Base-by-base conservation (phyloP, 2,113 vertebrate species). In the Panthera leo region DNA sequence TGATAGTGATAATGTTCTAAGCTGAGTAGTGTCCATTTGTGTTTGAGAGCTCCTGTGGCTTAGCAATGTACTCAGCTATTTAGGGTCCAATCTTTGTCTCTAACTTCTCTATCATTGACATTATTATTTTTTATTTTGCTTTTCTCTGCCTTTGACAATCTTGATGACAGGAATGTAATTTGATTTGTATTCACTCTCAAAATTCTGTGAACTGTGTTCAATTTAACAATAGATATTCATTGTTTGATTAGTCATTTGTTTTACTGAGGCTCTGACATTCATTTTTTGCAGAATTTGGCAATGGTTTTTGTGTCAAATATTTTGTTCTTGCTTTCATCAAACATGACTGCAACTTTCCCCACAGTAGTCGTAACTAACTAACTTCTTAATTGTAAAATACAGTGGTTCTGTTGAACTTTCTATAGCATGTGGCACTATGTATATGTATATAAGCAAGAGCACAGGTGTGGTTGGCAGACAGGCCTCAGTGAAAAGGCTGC, bases 271-370 rank as follows among this genome's bases (percentile, higher is more conserved):
- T 68, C 71, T 80, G 18, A 79, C 79, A 42, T 89, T 95, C 7
- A 73, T 73, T 85, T 55, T 85, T 90, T 82, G 53, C 79, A 75
- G 18, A 95, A 93, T 67, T 95, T 91, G 67, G 7, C 75, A 76
- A 9, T 55, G 25, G 4, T 89, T 67, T 89, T 67, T n/a, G 0
- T 55, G 6, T 63, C 67, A 92, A 34, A 67, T 89, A 51, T 94
- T 94, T 83, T 88, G n/a, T 75, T 89, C 42, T 94, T 79, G 76
- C 34, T 93, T 86, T 58, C 7, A 3, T 79, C 36, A 80, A 3
- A 51, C 11, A 51, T 63, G 58, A 73, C 53, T 76, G 9, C 34
- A 95, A 21, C 9, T 85, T 97, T 71, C 25, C 34, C 67, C 2
- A 68, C 7, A 58, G 15, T 82, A 14, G 7, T 68, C 48, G 23